Base-by-base conservation (phyloP, 2,888 invertebrate species). In the Pseudeuparius sepicola region DNA sequence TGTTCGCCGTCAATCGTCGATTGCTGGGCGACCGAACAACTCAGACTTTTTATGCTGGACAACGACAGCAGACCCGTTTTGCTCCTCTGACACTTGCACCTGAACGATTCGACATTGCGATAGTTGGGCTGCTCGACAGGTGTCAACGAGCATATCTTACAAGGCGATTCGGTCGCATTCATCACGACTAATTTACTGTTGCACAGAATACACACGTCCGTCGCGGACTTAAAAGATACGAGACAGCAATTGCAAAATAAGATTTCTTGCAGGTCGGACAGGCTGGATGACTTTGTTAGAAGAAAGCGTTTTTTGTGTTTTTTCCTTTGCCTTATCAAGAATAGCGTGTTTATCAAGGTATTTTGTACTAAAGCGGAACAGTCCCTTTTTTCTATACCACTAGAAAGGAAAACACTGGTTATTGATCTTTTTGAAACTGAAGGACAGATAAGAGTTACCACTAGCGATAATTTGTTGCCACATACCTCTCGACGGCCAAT, bases 91-190 rank as follows among this genome's bases (percentile, higher is more conserved):
- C 61, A 61, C 45, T 49, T 53, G 45, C 60, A 60, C 36, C 50
- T 51, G 42, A 55, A 56, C 41, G 55, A 51, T 41, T 58, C 58
- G 36, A 55, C 58, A 37, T 54, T 58, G 28, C 54, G 42, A 42
- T 48, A 49, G 33, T 51, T 49, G 3, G 61, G 59, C 12, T 37
- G 37, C 14, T 59, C 56, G n/a, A n/a, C n/a, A n/a, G n/a, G n/a
- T n/a, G n/a, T n/a, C 39, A 60, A 43, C 36, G 52, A 51, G 51
- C 59, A 63, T 44, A 56, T 56, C 50, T 59, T 63, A 48, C 59
- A 63, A 31, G 57, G 55, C 37, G 58, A 56, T 46, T 55, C 56
- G 27, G 56, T 51, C 37, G 59, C 45, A 46, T 58, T 60, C 60
- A 63, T 63, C 48, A 45, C 60, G 43, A 51, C 48, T 36, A 50